Evolutionary conservation across 2,113 vertebrate genomes (phyloP).

Genomic region (Delphinus delphis): DNA sequence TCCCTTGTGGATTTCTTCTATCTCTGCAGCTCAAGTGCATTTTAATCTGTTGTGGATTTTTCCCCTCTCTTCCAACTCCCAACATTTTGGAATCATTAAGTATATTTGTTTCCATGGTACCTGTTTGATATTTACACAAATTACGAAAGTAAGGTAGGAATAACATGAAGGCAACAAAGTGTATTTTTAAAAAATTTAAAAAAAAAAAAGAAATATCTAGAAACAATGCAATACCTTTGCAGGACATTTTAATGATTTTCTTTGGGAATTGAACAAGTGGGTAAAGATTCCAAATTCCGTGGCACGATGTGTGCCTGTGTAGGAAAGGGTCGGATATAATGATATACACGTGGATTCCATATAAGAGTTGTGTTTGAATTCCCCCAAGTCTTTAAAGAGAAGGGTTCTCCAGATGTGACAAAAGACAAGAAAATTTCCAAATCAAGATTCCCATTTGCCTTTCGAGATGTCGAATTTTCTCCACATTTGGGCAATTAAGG

Average conservation of each 20-base stretch:
- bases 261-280: neutral
- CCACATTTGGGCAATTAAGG: conserved; percentile 77
- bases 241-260: neutral
- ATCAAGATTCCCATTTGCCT: conserved; percentile 79
- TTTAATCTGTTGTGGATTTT: conserved; percentile 43
- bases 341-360: neutral
- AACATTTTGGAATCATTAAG: conserved; percentile 29
- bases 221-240: neutral
- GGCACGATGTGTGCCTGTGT: rapidly evolving
- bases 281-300: neutral
- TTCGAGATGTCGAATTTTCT: conserved; percentile 77
- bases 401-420: conserved; percentile 48
- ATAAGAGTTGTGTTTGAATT: neutral
- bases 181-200: neutral
- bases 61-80: neutral
- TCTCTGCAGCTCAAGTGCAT: neutral
- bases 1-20: conserved; percentile 42
- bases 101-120: neutral
- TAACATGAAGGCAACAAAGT: neutral
- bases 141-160: neutral
- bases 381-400: conserved; percentile 43
- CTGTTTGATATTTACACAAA: conserved; percentile 63
- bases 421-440: conserved; percentile 69
- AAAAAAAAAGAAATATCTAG: neutral
- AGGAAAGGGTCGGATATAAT: neutral